Evolutionary conservation across 1,140 invertebrate genomes (phyloP), one percentile per base, ranked within the genome.

Genomic region (Brachionus angularis): DNA sequence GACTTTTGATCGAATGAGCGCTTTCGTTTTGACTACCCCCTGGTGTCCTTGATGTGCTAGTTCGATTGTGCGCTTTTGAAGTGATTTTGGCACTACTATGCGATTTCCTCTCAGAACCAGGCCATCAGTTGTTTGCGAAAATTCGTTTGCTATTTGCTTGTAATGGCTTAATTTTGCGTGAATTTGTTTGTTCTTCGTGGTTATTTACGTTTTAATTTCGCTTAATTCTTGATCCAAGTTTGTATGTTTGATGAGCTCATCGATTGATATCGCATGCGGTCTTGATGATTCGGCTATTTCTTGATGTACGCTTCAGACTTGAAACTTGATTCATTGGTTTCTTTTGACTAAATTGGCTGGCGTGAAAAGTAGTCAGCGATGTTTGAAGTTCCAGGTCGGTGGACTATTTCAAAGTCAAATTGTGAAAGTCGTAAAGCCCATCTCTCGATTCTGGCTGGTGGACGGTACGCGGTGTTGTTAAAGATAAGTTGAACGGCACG

Each of bases 401-500:
- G 44, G 44, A 47, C 25, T 47, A n/a, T 47, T 47, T 47, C 16
- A 47, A 47, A 47, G 44, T 47, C 44, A 47, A 47, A 47, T 23
- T 47, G 44, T 21, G 44, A 21, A 23, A 29, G 52, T 29, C 52
- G 21, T 12, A 29, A 25, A 21, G 33, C 52, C 52, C 27, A 55
- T 23, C 52, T 3, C 27, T 55, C 27, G 18, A 34, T 34, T 25
- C 52, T 21, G 16, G 52, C 52, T 34, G 52, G 52, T 34, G 33
- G 27, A 16, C 33, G 18, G 27, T 55, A 16, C 16, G 52, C 33
- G 27, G 18, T 31, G 27, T 55, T 55, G 27, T 55, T 14, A 25
- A 31, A 55, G 52, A 55, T 29, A 25, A 31, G 34, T 70, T 49
- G 31, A 12, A 70, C 12, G n/a, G 64, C 44, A 14, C 31, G 18